A percentile compares a stretch with the other conserved stretches of the same genome.
Evolutionary conservation across 2,113 vertebrate genomes (phyloP).

Genomic region (Uria lomvia): DNA sequence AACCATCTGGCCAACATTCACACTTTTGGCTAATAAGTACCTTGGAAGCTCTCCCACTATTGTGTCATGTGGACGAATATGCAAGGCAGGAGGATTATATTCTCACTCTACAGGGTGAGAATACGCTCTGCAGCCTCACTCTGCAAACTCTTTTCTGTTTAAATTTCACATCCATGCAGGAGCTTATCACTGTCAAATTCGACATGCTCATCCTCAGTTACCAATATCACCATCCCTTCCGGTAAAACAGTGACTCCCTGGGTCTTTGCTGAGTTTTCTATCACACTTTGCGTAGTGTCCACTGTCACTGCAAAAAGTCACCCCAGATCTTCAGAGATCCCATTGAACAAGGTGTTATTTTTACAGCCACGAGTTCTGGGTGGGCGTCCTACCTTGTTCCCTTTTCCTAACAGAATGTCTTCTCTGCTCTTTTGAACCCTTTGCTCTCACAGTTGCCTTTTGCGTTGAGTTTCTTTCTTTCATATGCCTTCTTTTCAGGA

Average conservation of each 20-base stretch:
- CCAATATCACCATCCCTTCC: background rate
- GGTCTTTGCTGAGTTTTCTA: background rate
- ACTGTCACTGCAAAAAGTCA: background rate
- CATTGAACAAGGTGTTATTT: background rate
- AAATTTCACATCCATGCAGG: slow-evolving; percentile 18
- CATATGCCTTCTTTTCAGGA: background rate
- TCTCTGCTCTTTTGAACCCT: background rate
- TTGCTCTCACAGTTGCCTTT: background rate
- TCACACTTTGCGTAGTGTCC: background rate
- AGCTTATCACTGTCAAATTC: background rate
- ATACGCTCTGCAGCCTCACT: background rate
- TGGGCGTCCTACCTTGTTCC: background rate
- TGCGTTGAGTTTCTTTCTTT: background rate
- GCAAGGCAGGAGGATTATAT: slow-evolving; percentile 13
- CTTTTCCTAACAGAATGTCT: background rate
- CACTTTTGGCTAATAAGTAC: slow-evolving; percentile 59
- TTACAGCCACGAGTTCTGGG: background rate
- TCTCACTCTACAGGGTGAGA: slow-evolving; percentile 3
- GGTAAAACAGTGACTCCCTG: background rate
- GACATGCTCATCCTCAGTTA: background rate
- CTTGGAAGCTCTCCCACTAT: slow-evolving; percentile 56
- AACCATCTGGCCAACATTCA: slow-evolving; percentile 64
- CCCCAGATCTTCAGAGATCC: background rate
- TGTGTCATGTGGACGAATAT: slow-evolving; percentile 53
- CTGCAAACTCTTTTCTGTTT: background rate